A percentile compares a stretch with the other conserved stretches of the same genome.
These are phyloP conservation scores for Bubo blakistoni DNA, from an alignment of 2,113 vertebrate species.

Conservation along the genomic window DNA sequence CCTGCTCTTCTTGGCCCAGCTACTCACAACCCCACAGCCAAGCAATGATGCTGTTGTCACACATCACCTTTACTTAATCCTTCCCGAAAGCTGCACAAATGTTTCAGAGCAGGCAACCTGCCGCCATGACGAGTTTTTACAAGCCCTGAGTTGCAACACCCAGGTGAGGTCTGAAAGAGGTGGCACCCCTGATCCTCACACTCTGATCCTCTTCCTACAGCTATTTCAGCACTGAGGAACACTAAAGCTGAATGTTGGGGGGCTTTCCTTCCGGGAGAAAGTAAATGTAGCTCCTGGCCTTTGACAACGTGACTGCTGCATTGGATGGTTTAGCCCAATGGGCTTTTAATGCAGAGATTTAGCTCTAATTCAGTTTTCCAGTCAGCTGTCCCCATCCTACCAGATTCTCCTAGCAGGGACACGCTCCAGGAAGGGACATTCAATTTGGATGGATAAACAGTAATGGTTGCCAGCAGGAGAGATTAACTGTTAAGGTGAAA, in stretches of 20 bases:
- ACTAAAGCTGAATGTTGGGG: not conserved
- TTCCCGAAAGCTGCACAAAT: not conserved
- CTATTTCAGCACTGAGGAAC: not conserved
- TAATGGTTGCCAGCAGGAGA: not conserved
- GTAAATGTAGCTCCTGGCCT: not conserved
- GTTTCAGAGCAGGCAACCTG: not conserved
- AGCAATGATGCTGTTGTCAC: not conserved
- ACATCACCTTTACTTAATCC: not conserved
- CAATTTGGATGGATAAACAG: not conserved
- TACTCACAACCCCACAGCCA: not conserved
- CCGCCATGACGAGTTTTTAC: rapidly evolving
- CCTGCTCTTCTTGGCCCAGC: not conserved
- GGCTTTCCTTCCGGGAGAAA: not conserved
- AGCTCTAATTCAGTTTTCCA: not conserved
- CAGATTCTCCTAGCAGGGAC: not conserved
- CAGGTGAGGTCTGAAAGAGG: not conserved
- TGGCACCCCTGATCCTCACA: not conserved
- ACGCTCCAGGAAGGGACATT: not conserved
- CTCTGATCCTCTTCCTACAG: not conserved
- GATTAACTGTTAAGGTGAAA: conserved; percentile 31
- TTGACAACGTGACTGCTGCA: rapidly evolving
- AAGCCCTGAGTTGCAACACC: not conserved
- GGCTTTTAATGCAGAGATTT: not conserved
- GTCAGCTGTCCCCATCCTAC: not conserved
- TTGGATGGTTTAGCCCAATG: not conserved